Evolutionary conservation across 64 coral and sea anemone genomes (phyloP), one percentile per base, ranked within the genome.

Genomic region (Montipora efflorescens): DNA sequence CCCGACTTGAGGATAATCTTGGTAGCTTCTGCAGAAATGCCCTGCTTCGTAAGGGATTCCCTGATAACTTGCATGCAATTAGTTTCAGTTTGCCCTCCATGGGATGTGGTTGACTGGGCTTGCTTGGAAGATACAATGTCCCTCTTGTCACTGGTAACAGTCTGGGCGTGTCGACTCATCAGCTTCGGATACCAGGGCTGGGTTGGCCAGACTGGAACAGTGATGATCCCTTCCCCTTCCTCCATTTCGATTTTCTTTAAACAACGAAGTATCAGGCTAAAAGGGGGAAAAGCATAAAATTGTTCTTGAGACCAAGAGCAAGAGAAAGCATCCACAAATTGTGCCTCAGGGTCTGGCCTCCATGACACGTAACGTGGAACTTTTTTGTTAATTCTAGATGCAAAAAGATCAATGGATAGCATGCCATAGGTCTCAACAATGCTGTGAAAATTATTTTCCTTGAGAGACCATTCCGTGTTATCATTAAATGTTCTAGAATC

Each of bases 281-380:
- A 92, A 5, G 81, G 91, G 18, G 91, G 81, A 36, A 92, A 86
- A n/a, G 91, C 91, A 86, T 92, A 92, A 66, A 90, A 79, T 66
- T 67, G 53, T 48, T 59, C 21, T 61, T 84, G 48, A 89, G 87
- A 55, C 81, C 81, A 64, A 18, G 50, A 67, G 25, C 16, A n/a
- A 84, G 81, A 84, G 48, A 82, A 53, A 46, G 79, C 79, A 55
- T 51, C 82, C n/a, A 85, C 45, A 67, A 52, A 44, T 21, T 48
- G 50, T 23, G 79, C 79, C 79, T 53, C 79, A 10, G 84, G 84
- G 84, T 87, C 84, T 47, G 66, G 84, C 47, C 64, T 21, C 47
- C 70, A 87, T 87, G 84, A 87, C 84, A 87, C 84, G 51, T 70
- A 87, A 71, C 61, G 47, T 0, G 61, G 14, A 74, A 82, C 43